A percentile compares a stretch with the other conserved stretches of the same genome.
phyloP scores from a whole-genome alignment of 2,113 vertebrate species.

The Malurus cyaneus region DNA sequence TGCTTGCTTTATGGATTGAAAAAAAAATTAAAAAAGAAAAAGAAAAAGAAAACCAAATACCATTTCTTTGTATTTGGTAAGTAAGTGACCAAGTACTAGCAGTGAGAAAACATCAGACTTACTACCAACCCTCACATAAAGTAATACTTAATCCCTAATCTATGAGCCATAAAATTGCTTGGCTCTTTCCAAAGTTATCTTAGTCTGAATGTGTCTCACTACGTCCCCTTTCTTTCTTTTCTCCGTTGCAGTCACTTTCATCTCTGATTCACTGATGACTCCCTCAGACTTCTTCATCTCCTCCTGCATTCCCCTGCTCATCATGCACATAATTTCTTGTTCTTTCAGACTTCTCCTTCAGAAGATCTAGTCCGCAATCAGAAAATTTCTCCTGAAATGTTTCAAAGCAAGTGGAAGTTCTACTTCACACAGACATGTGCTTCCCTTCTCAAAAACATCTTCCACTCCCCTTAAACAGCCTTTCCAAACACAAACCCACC shows the following conservation, averaged over 20 bases:
- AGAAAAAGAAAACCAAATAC: neutral
- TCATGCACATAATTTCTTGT: neutral
- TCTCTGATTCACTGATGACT: neutral
- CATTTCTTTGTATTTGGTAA: neutral
- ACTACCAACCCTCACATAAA: neutral
- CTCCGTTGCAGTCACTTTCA: neutral
- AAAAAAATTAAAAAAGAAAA: neutral
- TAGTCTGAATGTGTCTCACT: neutral
- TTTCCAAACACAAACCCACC: neutral
- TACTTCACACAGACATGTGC: neutral
- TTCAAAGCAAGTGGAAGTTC: neutral
- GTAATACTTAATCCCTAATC: neutral
- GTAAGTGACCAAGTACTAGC: neutral
- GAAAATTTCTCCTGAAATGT: neutral
- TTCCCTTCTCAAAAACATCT: neutral
- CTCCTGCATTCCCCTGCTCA: neutral
- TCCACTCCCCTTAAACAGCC: rapidly evolving
- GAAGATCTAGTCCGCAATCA: neutral
- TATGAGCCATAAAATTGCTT: neutral
- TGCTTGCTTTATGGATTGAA: neutral
- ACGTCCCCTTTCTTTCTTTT: neutral
- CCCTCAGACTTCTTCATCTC: neutral
- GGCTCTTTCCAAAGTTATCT: neutral
- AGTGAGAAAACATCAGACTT: neutral
- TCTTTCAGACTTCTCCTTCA: neutral